Conservation (phyloP, 2,113 vertebrate species). For the Strix aluco region DNA sequence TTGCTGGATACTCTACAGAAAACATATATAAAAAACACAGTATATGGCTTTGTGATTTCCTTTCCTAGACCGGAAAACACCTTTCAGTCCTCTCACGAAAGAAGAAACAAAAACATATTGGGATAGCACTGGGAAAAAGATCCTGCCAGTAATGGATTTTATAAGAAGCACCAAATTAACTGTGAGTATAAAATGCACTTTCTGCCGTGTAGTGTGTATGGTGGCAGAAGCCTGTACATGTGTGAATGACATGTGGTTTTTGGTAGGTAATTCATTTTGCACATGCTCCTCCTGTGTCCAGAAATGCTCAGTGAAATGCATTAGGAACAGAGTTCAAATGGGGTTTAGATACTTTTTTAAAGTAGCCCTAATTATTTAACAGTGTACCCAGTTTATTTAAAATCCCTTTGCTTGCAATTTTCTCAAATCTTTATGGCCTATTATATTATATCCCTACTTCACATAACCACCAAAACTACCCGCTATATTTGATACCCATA, state of each 20-base stretch:
- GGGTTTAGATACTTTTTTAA: background rate
- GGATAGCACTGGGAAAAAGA: slow-evolving; percentile 52
- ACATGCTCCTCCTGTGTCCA: background rate
- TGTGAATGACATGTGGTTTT: background rate
- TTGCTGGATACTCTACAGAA: background rate
- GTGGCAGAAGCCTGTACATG: background rate
- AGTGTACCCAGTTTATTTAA: background rate
- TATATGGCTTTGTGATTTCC: slow-evolving; percentile 15
- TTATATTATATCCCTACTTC: background rate
- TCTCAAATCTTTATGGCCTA: background rate
- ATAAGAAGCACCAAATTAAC: slow-evolving; percentile 74
- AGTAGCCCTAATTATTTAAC: background rate
- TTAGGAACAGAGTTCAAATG: background rate
- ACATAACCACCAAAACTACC: background rate
- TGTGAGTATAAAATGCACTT: slow-evolving; percentile 46
- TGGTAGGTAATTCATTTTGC: background rate
- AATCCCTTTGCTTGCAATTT: background rate
- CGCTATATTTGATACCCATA: background rate
- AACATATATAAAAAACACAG: background rate
- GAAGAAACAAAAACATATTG: slow-evolving; percentile 57
- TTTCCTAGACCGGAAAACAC: slow-evolving; percentile 68
- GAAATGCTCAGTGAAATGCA: background rate
- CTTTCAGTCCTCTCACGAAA: slow-evolving; percentile 49
- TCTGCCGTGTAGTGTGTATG: background rate
- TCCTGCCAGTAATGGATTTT: slow-evolving; percentile 75